phyloP scores from a whole-genome alignment of 1,140 invertebrate genomes.

The Pseudomyrmex sp. region DNA sequence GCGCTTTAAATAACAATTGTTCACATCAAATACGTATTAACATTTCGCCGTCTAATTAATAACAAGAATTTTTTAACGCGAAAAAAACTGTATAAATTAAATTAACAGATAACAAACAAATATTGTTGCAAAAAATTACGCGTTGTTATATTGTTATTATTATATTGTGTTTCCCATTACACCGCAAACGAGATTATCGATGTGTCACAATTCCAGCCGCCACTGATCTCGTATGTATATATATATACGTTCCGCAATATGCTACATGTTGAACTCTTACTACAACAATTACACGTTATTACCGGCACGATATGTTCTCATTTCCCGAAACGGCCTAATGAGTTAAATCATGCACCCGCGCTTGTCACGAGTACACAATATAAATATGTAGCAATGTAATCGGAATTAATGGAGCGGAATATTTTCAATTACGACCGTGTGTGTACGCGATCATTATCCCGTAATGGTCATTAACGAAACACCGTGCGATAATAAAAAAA shows the following conservation, averaged over 20 bases:
- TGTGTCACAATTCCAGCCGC: background rate
- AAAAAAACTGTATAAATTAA: too few relatives aligned
- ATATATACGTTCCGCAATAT: background rate
- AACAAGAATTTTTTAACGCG: too few relatives aligned
- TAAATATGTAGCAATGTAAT: background rate
- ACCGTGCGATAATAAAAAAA: background rate
- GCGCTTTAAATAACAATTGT: too few relatives aligned
- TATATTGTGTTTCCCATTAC: background rate
- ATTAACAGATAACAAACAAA: background rate
- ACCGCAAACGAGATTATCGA: background rate
- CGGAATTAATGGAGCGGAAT: background rate
- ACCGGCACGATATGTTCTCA: background rate
- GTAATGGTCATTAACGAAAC: too few relatives aligned
- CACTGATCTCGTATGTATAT: background rate
- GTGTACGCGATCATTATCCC: too few relatives aligned
- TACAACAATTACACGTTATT: background rate
- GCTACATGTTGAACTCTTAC: background rate
- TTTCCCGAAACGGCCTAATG: background rate
- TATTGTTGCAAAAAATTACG: background rate
- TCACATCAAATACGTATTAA: too few relatives aligned
- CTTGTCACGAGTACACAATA: background rate
- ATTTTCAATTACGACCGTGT: background rate
- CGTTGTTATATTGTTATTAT: background rate
- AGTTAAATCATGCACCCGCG: conserved; percentile 3
- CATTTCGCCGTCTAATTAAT: too few relatives aligned